Base-by-base conservation (phyloP, 37 sponge, comb jelly and placozoan genomes). In the Spongilla lacustris region DNA sequence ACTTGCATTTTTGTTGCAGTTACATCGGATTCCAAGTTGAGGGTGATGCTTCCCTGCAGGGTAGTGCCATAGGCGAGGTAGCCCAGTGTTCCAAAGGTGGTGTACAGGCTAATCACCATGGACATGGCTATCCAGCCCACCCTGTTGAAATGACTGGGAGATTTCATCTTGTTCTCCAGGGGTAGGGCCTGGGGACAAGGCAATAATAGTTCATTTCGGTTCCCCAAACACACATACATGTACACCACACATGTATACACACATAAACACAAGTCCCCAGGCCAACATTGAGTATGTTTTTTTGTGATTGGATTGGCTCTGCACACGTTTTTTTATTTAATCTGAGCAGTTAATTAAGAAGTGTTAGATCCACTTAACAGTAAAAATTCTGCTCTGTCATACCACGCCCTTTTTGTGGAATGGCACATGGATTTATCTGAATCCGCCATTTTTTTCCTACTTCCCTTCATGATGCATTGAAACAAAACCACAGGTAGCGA, bases 111-210 rank as follows among this genome's bases (percentile, higher is more conserved):
- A 12, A 84, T 82, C 14, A 96, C 81, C 0, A 90, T 10, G 5
- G 67, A 32, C 95, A 96, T 94, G 14, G 74, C 91, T 25, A 11
- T 10, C 25, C 28, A 76, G 34, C 96, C 50, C 17, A 98, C 85
- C 13, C 48, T 67, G 6, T 37, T 73, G 78, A 91, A 87, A 36
- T 95, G 69, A 37, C 72, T 50, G 27, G 99, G 97, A 11, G 88
- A 74, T 74, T 78, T 90, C 99, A 98, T 98, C 80, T 95, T 92
- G 38, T 98, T 98, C 84, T 96, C 97, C 69, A 96, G 84, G 5
- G 99, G 99, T 31, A 98, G 85, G 68, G 95, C 84, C 92, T 88
- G 68, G 58, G 58, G 58, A 58, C 58, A 58, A 58, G 58, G 19
- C 58, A 58, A 58, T 58, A 58, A 58, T 46, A 10, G 8, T 46